Evolutionary conservation across 2,888 invertebrate species (phyloP), one percentile per base, ranked within the genome.

Genomic region (Deilephila elpenor): DNA sequence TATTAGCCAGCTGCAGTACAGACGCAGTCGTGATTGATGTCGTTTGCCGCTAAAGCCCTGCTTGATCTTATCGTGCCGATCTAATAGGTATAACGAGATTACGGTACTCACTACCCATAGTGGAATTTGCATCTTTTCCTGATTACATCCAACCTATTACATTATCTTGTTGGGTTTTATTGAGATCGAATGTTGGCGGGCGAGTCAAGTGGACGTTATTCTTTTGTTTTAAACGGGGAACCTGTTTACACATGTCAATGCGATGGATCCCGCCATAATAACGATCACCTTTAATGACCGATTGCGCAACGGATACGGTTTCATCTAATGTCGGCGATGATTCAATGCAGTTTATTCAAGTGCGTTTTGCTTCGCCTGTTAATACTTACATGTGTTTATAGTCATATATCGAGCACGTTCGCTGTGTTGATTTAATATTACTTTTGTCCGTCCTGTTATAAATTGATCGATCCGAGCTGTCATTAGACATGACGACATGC

Each of bases 51-150:
- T 89, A 89, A 86, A 88, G 87, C 84, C 17, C 14, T 84, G 84
- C 83, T 83, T 84, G 89, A 90, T 90, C 82, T 86, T 89, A 91
- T 91, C 90, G 86, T 79, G 78, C 83, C 85, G 84, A 87, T 89
- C 87, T 89, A 89, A 91, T 89, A 88, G 87, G 86, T 89, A 89
- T 91, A 91, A 91, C 89, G 88, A 91, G 91, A 91, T 92, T 89
- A 90, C 92, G 91, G 92, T 89, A 91, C 51, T 25, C 25, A 11
- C 51, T 51, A 17, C 84, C 83, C 80, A 80, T 82, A 79, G 76
- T 83, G 83, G 83, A 82, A 89, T 89, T 88, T 86, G 85, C 85
- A 88, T 88, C 84, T 84, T 84, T 86, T 84, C 87, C 86, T 84
- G 83, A 83, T 67, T 67, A 67, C 51, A 44, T 67, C 17, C 44